Base-by-base conservation (phyloP, 1,140 invertebrate genomes). In the Cephus cinctus region DNA sequence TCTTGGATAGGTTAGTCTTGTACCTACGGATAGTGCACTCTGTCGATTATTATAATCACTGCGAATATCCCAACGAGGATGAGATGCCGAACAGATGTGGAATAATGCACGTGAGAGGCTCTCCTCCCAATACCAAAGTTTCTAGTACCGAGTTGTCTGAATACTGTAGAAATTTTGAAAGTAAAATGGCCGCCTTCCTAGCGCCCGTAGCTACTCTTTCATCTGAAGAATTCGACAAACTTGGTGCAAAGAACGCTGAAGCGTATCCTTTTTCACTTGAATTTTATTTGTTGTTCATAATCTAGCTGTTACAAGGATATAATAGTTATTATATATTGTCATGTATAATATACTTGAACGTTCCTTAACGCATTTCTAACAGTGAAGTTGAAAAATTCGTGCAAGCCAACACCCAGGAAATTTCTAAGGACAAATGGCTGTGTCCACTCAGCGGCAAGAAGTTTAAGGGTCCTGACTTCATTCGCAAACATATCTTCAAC, bases 21-120 rank as follows among this genome's bases (percentile, higher is more conserved):
- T 99, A 99, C 70, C 75, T 99, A 51, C 84, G 98, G 23, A 85
- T 99, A 34, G 98, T 99, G 0, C 96, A 99, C 76, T 98, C 96
- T 0, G 89, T 99, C 34, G 98, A 99, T 75, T 99, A 96, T 69
- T 99, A 99, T 71, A 98, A 96, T 76, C 93, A 96, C 61, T 95
- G 92, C 62, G 96, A 99, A 64, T 99, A 99, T 80, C 94, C 96
- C 0, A 97, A 98, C 67, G 98, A 99, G 77, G 97, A 99, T 75
- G 96, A 98, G 69, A 99, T 99, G 97, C 98, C 98, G 0, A 98
- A 99, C 72, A 82, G 96, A 20, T 98, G 96, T 77, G 96, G 96
- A 11, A 97, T 99, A 50, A 94, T 99, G 80, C 97, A 99, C 71
- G 94, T 94, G 1, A 81, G 98, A 39, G 95, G 94, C 41, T 84